Percentiles rank a stretch among this genome's conserved stretches.
Evolutionary conservation across 2,888 invertebrate species (phyloP).

Genomic region (Protophormia terraenovae): DNA sequence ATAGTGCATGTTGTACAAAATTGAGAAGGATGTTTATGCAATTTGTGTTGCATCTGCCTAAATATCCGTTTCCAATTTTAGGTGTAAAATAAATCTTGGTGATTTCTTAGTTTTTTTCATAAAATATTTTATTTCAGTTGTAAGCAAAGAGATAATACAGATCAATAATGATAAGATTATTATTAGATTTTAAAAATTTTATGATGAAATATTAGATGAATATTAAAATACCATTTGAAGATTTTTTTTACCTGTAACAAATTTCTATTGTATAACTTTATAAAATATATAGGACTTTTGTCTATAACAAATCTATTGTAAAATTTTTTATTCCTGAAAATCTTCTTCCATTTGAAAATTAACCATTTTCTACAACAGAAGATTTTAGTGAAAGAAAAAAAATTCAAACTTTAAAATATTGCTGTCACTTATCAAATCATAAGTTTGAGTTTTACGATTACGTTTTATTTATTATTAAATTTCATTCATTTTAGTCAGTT

Average conservation of each 20-base stretch:
- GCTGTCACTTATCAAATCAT: too few species aligned
- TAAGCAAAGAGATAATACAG: neutral
- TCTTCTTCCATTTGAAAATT: too few species aligned
- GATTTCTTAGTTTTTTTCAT: neutral
- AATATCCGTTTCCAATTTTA: slow-evolving; percentile 56
- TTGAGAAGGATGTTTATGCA: slow-evolving; percentile 45
- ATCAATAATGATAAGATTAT: neutral
- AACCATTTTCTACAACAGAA: too few species aligned
- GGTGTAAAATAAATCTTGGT: slow-evolving; percentile 18
- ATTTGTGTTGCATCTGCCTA: slow-evolving; percentile 48
- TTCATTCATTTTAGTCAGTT: neutral
- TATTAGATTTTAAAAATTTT: neutral
- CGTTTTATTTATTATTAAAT: too few species aligned
- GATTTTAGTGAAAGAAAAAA: too few species aligned
- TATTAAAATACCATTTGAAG: neutral
- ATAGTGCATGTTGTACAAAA: neutral
- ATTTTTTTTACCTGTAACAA: neutral
- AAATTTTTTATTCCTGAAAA: too few species aligned
- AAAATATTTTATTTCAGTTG: slow-evolving; percentile 1
- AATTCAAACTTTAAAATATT: too few species aligned
- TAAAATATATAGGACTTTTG: too few species aligned
- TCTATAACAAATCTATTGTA: too few species aligned
- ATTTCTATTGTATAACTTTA: neutral
- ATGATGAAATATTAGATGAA: neutral
- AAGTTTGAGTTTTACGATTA: too few species aligned